Base-by-base conservation (phyloP, 1,140 invertebrate species). In the Nylanderia fulva region DNA sequence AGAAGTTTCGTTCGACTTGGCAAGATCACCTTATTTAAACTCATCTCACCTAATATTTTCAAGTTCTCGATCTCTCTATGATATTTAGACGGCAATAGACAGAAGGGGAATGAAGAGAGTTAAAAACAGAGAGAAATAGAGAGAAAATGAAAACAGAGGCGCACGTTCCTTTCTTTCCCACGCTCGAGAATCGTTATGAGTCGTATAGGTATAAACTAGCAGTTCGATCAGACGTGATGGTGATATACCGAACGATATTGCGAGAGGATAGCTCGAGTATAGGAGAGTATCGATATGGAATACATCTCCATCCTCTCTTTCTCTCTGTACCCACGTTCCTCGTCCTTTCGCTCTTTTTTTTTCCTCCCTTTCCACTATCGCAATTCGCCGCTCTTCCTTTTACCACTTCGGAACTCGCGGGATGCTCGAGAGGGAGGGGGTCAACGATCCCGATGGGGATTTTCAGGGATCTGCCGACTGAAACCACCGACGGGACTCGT, bases 221-320 rank as follows among this genome's bases (percentile, higher is more conserved):
- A 88, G 86, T 91, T 92, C 88, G 90, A 92, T 89, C 87, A 89
- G 88, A 89, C 84, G 61, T 83, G 88, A 91, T 90, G 84, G 74
- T 83, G 86, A 91, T 91, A 88, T 90, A 91, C 88, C 76, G 86
- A 63, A 85, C 85, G 90, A 91, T 92, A 91, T 90, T 91, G 91
- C 86, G 77, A 92, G 72, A 91, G 88, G 87, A 91, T 91, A 90
- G 79, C 68, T 72, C 72, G 87, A 85, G 75, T 69, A 86, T 69
- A 87, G 84, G 80, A 83, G 89, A 90, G 88, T 90, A 90, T 91
- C 90, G 90, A 90, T 91, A 90, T 89, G 86, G 90, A 91, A 90
- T 88, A 86, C 85, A 86, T 83, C 77, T 84, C 87, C 85, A 71
- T 89, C 79, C 79, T 88, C 84, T 36, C 29, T 60, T 89, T 79